Percentiles rank a stretch among this genome's conserved stretches.
These are phyloP conservation scores for Phenganax marumi DNA, from an alignment of 92 coral and sea anemone species.

Conservation along the genomic window DNA sequence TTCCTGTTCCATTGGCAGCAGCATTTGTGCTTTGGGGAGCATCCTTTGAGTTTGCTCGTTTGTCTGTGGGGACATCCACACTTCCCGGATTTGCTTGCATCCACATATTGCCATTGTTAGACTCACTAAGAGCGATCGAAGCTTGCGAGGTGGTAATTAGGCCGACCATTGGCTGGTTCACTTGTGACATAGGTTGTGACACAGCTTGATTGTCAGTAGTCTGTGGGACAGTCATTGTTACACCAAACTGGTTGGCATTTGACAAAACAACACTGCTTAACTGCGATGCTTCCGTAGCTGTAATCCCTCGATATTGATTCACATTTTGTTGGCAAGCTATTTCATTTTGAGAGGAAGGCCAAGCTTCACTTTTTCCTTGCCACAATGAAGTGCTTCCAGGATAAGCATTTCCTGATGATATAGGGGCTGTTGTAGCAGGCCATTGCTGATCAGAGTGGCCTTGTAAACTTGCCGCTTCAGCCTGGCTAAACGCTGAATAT, in stretches of 20 bases:
- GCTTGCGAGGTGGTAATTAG: conserved; percentile 22
- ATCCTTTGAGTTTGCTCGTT: conserved; percentile 9
- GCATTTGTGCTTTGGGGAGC: background rate
- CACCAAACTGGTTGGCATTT: conserved; percentile 34
- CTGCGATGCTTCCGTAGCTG: conserved; percentile 38
- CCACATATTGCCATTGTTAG: conserved; percentile 21
- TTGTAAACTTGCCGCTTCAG: conserved; percentile 12
- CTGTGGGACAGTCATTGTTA: background rate
- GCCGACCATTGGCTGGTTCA: conserved; percentile 17
- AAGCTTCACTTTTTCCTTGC: conserved; percentile 70
- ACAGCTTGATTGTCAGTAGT: background rate
- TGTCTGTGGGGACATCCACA: conserved; percentile 1
- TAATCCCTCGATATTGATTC: conserved; percentile 70
- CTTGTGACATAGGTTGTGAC: background rate
- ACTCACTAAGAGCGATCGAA: conserved; percentile 13
- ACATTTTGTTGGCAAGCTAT: conserved; percentile 63
- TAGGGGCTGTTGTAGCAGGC: conserved; percentile 70
- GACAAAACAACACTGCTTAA: conserved; percentile 2
- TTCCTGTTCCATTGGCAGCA: background rate
- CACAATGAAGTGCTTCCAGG: conserved; percentile 69
- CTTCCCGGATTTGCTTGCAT: conserved; percentile 40
- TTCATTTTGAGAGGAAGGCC: conserved; percentile 77
- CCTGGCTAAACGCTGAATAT: conserved; percentile 35
- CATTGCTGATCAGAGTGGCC: conserved; percentile 45
- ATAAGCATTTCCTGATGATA: conserved; percentile 47